These are phyloP conservation scores for Aphidoletes aphidimyza DNA, from an alignment of 2,888 invertebrate genomes.

Conservation along the genomic window DNA sequence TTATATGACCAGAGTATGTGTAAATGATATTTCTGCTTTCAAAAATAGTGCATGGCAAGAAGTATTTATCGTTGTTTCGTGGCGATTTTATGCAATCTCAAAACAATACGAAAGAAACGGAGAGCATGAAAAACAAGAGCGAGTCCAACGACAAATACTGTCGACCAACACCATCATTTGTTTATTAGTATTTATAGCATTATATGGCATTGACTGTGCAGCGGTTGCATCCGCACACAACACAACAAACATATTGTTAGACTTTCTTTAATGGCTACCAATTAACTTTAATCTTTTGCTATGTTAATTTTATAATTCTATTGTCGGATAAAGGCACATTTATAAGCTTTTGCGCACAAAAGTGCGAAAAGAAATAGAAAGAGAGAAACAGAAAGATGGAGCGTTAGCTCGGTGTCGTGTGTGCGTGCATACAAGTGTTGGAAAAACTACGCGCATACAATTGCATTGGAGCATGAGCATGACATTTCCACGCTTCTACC, in stretches of 20 bases:
- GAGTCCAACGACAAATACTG: constrained; percentile 24
- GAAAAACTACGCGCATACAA: background rate
- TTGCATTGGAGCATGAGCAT: background rate
- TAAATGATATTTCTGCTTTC: background rate
- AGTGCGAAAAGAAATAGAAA: background rate
- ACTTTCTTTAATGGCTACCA: constrained; percentile 39
- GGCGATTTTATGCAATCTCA: too few species aligned
- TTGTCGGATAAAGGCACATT: constrained; percentile 15
- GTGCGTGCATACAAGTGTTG: constrained; percentile 13
- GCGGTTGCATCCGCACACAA: background rate
- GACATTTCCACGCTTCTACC: background rate
- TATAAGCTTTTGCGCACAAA: background rate
- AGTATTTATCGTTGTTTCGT: background rate
- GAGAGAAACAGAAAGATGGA: background rate
- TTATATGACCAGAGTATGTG: too few species aligned
- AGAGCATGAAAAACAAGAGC: background rate
- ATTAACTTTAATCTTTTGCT: constrained; percentile 49
- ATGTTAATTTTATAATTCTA: constrained; percentile 40
- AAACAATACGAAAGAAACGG: background rate
- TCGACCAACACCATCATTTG: constrained; percentile 49
- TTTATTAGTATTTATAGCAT: constrained; percentile 21
- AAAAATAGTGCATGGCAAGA: background rate
- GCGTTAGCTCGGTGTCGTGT: background rate
- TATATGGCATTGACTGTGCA: background rate
- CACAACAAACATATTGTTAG: constrained; percentile 27